Evolutionary conservation across 2,797 vertebrate genomes (phyloP).

Genomic region (Delichon dasypus): DNA sequence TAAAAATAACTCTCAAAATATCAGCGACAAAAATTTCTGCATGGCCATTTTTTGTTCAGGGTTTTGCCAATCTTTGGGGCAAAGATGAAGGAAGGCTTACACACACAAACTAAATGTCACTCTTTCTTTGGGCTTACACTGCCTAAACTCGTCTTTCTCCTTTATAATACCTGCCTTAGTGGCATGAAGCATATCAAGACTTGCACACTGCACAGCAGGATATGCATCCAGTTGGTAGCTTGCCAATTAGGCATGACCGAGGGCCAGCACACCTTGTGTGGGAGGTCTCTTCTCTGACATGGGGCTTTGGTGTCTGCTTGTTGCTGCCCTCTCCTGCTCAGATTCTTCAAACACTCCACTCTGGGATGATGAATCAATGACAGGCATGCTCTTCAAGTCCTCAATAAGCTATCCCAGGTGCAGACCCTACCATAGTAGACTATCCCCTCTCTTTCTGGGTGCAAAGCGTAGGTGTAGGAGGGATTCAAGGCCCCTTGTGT

Average conservation of each 20-base stretch:
- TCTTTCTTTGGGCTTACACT: background rate
- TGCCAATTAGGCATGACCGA: background rate
- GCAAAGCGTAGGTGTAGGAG: background rate
- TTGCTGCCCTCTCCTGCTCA: conserved; percentile 46
- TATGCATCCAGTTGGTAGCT: background rate
- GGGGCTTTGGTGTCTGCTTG: background rate
- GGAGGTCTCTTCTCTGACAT: background rate
- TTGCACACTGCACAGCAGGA: background rate
- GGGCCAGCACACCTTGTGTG: background rate
- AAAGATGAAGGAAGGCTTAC: background rate
- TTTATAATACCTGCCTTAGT: background rate
- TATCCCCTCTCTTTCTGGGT: background rate
- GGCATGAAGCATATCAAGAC: background rate
- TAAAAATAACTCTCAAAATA: background rate
- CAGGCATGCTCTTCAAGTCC: background rate
- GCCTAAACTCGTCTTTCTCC: background rate
- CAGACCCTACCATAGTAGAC: background rate
- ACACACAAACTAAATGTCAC: background rate
- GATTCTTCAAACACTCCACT: background rate
- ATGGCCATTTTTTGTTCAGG: background rate
- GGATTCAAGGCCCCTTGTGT: background rate
- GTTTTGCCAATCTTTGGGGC: background rate
- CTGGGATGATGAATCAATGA: background rate
- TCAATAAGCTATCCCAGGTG: background rate
- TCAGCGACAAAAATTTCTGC: background rate